phyloP scores from a whole-genome alignment of 1,140 invertebrate species.

The Danaus plexippus region DNA sequence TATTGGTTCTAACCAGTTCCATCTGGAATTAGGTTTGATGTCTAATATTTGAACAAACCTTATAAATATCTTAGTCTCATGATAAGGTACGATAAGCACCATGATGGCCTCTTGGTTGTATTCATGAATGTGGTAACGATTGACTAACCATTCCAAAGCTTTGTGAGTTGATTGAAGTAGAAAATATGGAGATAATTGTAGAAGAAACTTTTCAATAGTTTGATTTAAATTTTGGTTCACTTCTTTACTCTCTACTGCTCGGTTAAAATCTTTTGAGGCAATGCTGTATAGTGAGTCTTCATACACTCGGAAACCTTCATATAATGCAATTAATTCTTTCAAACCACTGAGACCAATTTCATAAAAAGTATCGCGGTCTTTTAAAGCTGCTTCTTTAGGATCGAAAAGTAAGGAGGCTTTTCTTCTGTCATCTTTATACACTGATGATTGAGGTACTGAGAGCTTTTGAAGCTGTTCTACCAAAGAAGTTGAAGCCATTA shows the following conservation, averaged over 20 bases:
- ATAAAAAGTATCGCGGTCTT: constrained; percentile 87
- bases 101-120: constrained; percentile 89
- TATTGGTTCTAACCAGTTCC: constrained; percentile 83
- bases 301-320: constrained; percentile 81
- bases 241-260: constrained; percentile 81
- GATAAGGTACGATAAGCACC: constrained; percentile 88
- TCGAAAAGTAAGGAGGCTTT: constrained; percentile 89
- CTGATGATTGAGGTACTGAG: constrained; percentile 82
- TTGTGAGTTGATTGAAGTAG: constrained; percentile 87
- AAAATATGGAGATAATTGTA: constrained; percentile 89
- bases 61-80: constrained; percentile 91
- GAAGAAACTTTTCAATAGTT: constrained; percentile 85
- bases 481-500: constrained; percentile 79
- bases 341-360: constrained; percentile 89
- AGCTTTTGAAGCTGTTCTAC: constrained; percentile 87
- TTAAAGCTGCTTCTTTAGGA: constrained; percentile 87
- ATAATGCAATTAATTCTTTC: constrained; percentile 82
- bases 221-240: constrained; percentile 84
- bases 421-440: constrained; percentile 79
- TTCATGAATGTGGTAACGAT: constrained; percentile 89
- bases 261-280: constrained; percentile 81
- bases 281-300: constrained; percentile 83
- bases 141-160: constrained; percentile 93
- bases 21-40: constrained; percentile 73
- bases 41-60: constrained; percentile 84